Conservation (phyloP, 2,888 invertebrate species). For the Hydraecia micacea region DNA sequence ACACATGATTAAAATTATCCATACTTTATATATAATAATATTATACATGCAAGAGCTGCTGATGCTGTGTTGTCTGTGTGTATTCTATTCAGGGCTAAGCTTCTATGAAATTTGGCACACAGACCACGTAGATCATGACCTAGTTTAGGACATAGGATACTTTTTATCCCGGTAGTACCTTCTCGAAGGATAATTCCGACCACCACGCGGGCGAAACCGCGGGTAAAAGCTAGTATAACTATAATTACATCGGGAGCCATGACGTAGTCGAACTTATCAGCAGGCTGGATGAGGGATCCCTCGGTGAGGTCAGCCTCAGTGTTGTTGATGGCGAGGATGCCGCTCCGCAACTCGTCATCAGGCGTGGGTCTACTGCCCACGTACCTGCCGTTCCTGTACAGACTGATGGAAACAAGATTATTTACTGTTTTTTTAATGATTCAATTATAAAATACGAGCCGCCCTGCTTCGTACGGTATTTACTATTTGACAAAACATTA, state of each 20-base stretch:
- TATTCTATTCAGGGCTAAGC: background rate
- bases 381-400: constrained; percentile 70
- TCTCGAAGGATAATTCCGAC: background rate
- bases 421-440: background rate
- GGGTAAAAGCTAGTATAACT: background rate
- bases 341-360: constrained; percentile 70
- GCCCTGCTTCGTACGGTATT: background rate
- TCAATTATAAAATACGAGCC: background rate
- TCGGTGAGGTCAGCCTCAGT: constrained; percentile 75
- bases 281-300: constrained; percentile 72
- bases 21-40: background rate
- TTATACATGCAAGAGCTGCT: background rate
- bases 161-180: background rate
- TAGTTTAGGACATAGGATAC: background rate
- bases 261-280: constrained; percentile 70
- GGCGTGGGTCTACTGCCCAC: constrained; percentile 68
- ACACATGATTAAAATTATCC: background rate
- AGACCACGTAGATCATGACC: background rate
- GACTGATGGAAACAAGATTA: constrained; percentile 54
- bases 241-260: constrained; percentile 73
- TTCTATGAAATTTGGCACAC: background rate
- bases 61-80: no score
- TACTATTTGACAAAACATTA: background rate
- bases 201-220: background rate
- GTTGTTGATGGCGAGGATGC: constrained; percentile 71